A percentile compares a stretch with the other conserved stretches of the same genome.
These are phyloP conservation scores for Cheilosia vernalis DNA, from an alignment of 2,888 invertebrate genomes.

Conservation along the genomic window DNA sequence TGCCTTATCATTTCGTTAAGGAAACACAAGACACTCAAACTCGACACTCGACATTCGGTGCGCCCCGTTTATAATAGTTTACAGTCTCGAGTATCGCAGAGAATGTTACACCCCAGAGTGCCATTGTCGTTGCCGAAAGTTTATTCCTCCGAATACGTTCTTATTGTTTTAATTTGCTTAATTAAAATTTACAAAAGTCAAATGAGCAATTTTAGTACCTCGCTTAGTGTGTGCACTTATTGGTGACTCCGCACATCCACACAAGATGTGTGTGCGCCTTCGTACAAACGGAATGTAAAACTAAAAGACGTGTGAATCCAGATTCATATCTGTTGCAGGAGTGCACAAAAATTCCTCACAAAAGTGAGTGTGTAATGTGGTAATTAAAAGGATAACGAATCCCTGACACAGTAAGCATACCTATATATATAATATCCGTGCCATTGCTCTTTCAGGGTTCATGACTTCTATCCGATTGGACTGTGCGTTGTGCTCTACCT, in stretches of 20 bases:
- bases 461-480: conserved; percentile 53
- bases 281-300: conserved; percentile 8
- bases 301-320: conserved; percentile 41
- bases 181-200: conserved; percentile 71
- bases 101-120: conserved; percentile 17
- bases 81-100: background rate
- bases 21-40: background rate
- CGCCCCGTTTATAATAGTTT: conserved; percentile 15
- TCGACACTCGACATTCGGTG: background rate
- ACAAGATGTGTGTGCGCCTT: background rate
- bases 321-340: conserved; percentile 38
- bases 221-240: conserved; percentile 1
- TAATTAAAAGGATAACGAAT: conserved; percentile 66
- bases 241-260: background rate
- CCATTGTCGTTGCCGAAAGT: conserved; percentile 17
- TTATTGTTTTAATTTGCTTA: conserved; percentile 67
- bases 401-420: conserved; percentile 14
- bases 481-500: conserved; percentile 33
- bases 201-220: conserved; percentile 51
- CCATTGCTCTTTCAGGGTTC: conserved; percentile 46
- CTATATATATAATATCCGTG: background rate
- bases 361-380: conserved; percentile 45
- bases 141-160: conserved; percentile 6
- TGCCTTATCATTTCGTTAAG: conserved; percentile 26
- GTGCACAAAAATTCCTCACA: conserved; percentile 39